Evolutionary conservation across 2,888 invertebrate species (phyloP).

Genomic region (Eupithecia pulchellata): DNA sequence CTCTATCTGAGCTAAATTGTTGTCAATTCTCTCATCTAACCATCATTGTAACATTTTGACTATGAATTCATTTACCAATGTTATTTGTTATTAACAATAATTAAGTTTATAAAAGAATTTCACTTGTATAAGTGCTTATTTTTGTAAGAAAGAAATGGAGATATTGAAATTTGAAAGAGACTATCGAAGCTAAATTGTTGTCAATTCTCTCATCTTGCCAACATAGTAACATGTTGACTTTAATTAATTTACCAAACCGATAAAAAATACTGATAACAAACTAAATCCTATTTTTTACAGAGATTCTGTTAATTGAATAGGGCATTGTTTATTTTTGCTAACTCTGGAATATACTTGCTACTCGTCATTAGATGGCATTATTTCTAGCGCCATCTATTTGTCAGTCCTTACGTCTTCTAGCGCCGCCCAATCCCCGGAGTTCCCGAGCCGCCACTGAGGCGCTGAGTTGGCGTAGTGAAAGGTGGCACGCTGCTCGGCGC

Average conservation of each 20-base stretch:
- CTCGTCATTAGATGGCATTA: not conserved
- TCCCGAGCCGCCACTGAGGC: constrained; percentile 73
- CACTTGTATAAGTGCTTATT: too few relatives aligned
- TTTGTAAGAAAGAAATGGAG: too few relatives aligned
- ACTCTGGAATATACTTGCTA: not conserved
- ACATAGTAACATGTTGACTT: not conserved
- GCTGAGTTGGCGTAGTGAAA: constrained; percentile 75
- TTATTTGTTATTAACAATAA: too few relatives aligned
- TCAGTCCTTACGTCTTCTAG: constrained; percentile 65
- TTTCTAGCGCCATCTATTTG: not conserved
- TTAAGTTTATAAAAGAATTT: too few relatives aligned
- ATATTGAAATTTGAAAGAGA: too few relatives aligned
- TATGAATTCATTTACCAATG: not conserved
- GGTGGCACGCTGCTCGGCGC: constrained; percentile 60
- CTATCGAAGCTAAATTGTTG: not conserved
- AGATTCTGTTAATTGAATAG: not conserved
- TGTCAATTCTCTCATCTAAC: not conserved
- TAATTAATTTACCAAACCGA: not conserved
- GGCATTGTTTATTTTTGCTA: too few relatives aligned
- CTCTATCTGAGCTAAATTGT: not conserved
- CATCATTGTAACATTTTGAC: not conserved
- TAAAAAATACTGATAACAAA: not conserved
- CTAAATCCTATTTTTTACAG: not conserved
- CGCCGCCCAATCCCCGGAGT: constrained; percentile 77
- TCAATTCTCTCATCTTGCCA: not conserved